phyloP scores from a whole-genome alignment of 2,888 invertebrate species.

The Tetragonisca angustula region DNA sequence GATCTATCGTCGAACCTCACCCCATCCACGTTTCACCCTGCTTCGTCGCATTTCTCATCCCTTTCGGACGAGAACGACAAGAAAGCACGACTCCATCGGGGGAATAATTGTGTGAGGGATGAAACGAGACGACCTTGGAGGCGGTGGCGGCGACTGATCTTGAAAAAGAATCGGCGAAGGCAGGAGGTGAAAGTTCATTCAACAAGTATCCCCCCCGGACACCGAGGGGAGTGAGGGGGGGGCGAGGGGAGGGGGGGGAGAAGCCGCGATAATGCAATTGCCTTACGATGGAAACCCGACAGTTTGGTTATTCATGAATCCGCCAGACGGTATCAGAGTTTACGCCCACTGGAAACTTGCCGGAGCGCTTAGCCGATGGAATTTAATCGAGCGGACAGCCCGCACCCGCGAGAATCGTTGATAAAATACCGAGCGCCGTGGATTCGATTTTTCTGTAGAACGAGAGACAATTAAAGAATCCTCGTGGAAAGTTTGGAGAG shows the following conservation, averaged over 20 bases:
- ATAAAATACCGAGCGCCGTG: neutral
- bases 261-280: conserved; percentile 36
- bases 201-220: conserved; percentile 53
- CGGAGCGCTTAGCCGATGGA: neutral
- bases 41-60: neutral
- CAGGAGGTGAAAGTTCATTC: conserved; percentile 35
- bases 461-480: too few relatives aligned
- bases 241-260: too few relatives aligned
- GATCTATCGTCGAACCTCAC: conserved; percentile 13
- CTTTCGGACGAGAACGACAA: conserved; percentile 24
- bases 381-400: neutral
- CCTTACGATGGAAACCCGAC: conserved; percentile 20
- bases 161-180: conserved; percentile 39
- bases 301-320: conserved; percentile 46
- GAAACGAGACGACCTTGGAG: conserved; percentile 31
- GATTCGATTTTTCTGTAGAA: neutral
- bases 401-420: neutral
- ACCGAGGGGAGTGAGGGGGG: too few relatives aligned
- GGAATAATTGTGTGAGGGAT: conserved; percentile 48
- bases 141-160: conserved; percentile 21
- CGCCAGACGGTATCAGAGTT: conserved; percentile 23
- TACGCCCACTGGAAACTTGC: neutral
- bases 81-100: neutral
- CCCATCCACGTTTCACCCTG: neutral
- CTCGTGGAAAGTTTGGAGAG: too few relatives aligned